phyloP scores from a whole-genome alignment of 2,888 invertebrate genomes.

The Serripes groenlandicus region DNA sequence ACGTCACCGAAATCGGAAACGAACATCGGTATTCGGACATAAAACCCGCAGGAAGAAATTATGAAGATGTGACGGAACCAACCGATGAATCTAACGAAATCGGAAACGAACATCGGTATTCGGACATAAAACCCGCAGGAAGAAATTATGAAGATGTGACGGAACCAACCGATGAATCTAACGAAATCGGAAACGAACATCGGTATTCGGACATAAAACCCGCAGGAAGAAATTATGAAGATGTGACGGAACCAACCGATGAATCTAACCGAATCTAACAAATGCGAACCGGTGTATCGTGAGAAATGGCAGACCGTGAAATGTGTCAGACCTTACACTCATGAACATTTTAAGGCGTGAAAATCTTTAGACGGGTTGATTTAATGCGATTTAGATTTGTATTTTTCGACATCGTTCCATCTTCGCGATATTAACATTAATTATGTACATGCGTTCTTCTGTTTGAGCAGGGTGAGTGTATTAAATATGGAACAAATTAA shows the following conservation, averaged over 20 bases:
- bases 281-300: too few species aligned
- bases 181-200: too few species aligned
- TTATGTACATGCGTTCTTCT: not conserved
- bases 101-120: too few species aligned
- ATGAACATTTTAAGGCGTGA: conserved; percentile 2
- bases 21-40: conserved; percentile 9
- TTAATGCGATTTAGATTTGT: not conserved
- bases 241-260: too few species aligned
- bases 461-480: too few species aligned
- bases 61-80: not conserved
- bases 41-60: not conserved
- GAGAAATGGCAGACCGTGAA: not conserved
- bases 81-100: not conserved
- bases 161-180: too few species aligned
- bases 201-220: too few species aligned
- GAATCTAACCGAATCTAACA: too few species aligned
- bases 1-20: not conserved
- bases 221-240: too few species aligned
- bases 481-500: too few species aligned
- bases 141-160: too few species aligned
- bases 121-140: too few species aligned
- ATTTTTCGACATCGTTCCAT: conserved; percentile 7
- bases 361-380: not conserved
- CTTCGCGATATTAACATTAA: conserved; percentile 3
- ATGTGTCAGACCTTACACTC: not conserved